A percentile compares a stretch with the other conserved stretches of the same genome.
phyloP scores from a whole-genome alignment of 2,797 vertebrate species.

The Hypotaenidia philippensis region DNA sequence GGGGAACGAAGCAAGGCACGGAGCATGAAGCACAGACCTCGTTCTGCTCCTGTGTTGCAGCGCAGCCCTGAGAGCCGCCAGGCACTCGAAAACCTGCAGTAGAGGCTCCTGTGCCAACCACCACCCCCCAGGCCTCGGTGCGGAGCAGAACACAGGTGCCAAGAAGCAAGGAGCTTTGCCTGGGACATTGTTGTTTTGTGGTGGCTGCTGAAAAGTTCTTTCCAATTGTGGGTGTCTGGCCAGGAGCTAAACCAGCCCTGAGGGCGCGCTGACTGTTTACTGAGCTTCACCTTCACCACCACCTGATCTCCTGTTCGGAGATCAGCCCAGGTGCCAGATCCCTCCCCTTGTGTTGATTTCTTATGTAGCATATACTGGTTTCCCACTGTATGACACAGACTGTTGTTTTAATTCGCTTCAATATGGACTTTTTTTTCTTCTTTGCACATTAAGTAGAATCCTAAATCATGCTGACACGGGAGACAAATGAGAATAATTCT shows the following conservation, averaged over 20 bases:
- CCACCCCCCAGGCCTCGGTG: no score
- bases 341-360: background rate
- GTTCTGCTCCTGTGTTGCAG: fast-evolving
- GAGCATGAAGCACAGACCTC: background rate
- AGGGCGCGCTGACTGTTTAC: background rate
- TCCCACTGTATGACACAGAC: background rate
- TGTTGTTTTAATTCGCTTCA: background rate
- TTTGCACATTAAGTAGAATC: conserved; percentile 25
- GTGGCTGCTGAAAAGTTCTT: background rate
- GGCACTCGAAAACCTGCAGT: background rate
- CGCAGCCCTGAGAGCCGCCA: background rate
- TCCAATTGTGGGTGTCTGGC: background rate
- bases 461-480: conserved; percentile 35
- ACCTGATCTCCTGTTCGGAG: background rate
- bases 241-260: background rate
- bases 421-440: background rate
- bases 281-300: background rate
- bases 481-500: conserved; percentile 60
- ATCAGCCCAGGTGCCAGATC: background rate
- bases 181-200: background rate
- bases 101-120: background rate
- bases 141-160: background rate
- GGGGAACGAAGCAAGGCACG: background rate
- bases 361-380: background rate
- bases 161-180: background rate